phyloP scores from a whole-genome alignment of 23 tunicate species.

The Halocynthia roretzi region DNA sequence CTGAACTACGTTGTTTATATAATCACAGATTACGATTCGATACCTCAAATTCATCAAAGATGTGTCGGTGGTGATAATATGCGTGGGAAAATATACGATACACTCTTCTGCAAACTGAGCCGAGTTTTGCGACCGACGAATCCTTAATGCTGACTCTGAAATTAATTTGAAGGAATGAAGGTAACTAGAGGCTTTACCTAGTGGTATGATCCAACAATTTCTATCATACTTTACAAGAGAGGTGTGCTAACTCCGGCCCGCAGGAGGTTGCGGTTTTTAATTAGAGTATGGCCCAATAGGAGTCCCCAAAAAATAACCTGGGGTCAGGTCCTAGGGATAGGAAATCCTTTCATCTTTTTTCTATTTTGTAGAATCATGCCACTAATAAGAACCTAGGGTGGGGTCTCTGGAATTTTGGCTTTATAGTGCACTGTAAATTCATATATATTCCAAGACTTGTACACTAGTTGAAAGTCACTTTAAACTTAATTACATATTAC shows the following conservation, averaged over 20 bases:
- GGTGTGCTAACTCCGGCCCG: no score
- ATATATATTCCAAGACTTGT: not conserved
- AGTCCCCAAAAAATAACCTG: not conserved
- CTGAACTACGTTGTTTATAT: not conserved
- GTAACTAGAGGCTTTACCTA: no score
- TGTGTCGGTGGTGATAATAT: constrained; percentile 85
- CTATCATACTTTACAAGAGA: no score
- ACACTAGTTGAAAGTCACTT: not conserved
- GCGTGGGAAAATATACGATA: constrained; percentile 98
- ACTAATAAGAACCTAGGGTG: not conserved
- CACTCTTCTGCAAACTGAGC: constrained; percentile 92
- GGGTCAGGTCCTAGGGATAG: not conserved
- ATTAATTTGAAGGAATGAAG: not conserved
- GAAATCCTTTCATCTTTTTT: no score
- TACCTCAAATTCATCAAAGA: constrained; percentile 92
- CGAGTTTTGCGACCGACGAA: constrained; percentile 88
- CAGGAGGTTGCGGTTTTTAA: no score
- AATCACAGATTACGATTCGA: not conserved
- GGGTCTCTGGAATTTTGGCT: not conserved
- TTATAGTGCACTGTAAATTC: not conserved
- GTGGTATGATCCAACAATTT: no score
- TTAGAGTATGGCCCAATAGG: not conserved
- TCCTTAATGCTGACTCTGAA: constrained; percentile 87
- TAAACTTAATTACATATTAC: constrained; percentile 11
- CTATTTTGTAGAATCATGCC: no score